A percentile compares a stretch with the other conserved stretches of the same genome.
These are phyloP conservation scores for Ferrisia virgata DNA, from an alignment of 2,888 invertebrate species.

Conservation along the genomic window DNA sequence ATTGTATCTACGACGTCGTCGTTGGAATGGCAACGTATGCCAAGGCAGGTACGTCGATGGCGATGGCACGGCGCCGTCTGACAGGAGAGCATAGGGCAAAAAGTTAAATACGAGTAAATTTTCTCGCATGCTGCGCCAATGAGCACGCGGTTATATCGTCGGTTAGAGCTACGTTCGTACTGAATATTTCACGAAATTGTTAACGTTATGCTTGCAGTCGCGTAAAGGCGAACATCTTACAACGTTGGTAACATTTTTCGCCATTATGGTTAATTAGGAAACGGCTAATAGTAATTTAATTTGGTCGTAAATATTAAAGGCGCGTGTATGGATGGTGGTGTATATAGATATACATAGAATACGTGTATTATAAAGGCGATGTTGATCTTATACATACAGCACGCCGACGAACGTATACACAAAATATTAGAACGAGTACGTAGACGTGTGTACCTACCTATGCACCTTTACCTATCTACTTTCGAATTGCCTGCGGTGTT, in stretches of 20 bases:
- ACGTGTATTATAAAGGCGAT: not conserved
- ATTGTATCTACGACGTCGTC: too few relatives aligned
- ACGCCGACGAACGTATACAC: not conserved
- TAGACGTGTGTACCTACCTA: too few relatives aligned
- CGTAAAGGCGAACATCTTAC: not conserved
- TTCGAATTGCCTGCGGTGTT: not conserved
- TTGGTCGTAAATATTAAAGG: constrained; percentile 13
- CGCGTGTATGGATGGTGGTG: not conserved
- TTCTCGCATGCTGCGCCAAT: not conserved
- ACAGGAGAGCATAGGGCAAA: not conserved
- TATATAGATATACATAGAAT: too few relatives aligned
- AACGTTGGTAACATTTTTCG: not conserved
- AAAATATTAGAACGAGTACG: too few relatives aligned
- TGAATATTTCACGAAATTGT: not conserved
- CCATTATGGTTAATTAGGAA: constrained; percentile 17
- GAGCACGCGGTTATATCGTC: not conserved
- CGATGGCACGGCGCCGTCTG: too few relatives aligned
- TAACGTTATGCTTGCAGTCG: too few relatives aligned
- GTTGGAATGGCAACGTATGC: too few relatives aligned
- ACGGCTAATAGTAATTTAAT: constrained; percentile 14
- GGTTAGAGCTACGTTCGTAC: not conserved
- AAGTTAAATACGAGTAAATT: not conserved
- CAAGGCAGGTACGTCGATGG: too few relatives aligned
- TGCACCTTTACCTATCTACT: too few relatives aligned
- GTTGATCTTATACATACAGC: not conserved